Evolutionary conservation across 2,113 vertebrate species (phyloP).

Genomic region (Otolemur garnettii): DNA sequence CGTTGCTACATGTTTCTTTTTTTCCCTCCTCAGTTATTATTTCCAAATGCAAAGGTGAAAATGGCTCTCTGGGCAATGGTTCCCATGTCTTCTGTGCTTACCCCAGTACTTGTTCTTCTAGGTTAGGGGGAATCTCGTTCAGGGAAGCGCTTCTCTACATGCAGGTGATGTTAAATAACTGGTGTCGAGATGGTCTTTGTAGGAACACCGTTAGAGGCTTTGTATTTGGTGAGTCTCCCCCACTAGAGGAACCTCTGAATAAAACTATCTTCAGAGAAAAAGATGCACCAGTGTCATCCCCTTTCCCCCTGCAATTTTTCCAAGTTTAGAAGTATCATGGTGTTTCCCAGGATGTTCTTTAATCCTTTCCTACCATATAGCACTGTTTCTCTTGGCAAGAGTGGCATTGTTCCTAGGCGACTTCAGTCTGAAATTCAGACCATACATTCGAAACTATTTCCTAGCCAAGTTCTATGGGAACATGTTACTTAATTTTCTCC

Average conservation of each 20-base stretch:
- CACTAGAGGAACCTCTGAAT: neutral
- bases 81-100: neutral
- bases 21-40: neutral
- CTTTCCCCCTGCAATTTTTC: neutral
- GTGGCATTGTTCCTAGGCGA: neutral
- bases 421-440: slow-evolving; percentile 7
- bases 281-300: neutral
- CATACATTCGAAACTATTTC: slow-evolving; percentile 15
- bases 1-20: neutral
- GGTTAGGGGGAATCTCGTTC: neutral
- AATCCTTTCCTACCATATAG: neutral
- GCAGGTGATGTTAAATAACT: neutral
- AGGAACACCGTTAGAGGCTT: neutral
- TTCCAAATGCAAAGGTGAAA: neutral
- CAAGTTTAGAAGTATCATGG: neutral
- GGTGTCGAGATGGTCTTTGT: neutral
- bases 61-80: neutral
- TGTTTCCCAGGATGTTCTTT: neutral
- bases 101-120: neutral
- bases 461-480: neutral
- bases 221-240: neutral
- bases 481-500: neutral
- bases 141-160: neutral
- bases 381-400: neutral
- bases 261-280: neutral